These are phyloP conservation scores for Adelphocoris suturalis DNA, from an alignment of 2,888 invertebrate species.

Conservation along the genomic window DNA sequence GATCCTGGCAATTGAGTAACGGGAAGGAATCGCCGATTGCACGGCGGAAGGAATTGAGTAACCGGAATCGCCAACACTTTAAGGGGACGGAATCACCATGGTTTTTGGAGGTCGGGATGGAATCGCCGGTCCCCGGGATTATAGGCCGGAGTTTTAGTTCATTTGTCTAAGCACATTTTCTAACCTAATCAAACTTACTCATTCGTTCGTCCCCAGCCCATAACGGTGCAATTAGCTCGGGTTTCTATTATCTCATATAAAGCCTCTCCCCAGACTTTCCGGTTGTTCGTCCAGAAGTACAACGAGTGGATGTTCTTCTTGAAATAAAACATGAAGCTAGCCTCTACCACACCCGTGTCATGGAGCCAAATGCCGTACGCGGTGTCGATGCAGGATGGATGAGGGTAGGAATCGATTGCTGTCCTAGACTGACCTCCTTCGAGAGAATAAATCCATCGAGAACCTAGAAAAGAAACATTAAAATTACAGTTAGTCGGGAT, in stretches of 20 bases:
- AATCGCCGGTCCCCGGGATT: too few species aligned
- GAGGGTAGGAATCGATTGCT: background rate
- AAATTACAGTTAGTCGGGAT: too few species aligned
- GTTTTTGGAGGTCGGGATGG: too few species aligned
- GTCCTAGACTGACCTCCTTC: conserved; percentile 17
- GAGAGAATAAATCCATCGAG: background rate
- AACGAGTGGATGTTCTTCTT: background rate
- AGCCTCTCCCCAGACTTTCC: background rate
- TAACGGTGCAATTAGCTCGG: background rate
- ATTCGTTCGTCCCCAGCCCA: background rate
- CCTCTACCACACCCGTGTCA: background rate
- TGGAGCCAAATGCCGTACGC: background rate
- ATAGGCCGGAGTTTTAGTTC: too few species aligned
- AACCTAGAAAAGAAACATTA: too few species aligned
- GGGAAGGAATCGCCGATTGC: too few species aligned
- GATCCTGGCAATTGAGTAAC: too few species aligned
- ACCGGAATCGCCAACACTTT: too few species aligned
- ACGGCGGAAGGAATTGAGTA: too few species aligned
- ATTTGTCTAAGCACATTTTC: too few species aligned
- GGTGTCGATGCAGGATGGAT: background rate
- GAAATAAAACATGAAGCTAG: background rate
- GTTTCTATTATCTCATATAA: background rate
- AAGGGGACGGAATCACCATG: too few species aligned
- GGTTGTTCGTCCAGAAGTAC: background rate
- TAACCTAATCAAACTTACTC: too few species aligned